Evolutionary conservation across 2,113 vertebrate genomes (phyloP).

Genomic region (Pluvialis apricaria): DNA sequence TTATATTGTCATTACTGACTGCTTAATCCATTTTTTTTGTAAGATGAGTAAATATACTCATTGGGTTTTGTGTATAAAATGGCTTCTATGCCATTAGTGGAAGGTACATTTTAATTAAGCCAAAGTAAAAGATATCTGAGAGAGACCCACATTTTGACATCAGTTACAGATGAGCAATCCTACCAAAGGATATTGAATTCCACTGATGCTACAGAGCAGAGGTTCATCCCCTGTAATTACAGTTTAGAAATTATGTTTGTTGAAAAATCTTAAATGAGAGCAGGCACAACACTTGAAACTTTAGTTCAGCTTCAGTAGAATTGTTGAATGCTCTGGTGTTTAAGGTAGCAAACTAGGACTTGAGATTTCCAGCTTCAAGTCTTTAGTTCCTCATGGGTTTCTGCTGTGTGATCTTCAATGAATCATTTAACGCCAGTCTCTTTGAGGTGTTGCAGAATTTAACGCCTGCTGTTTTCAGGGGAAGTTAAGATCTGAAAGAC

Average conservation of each 20-base stretch:
- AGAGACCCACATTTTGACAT: constrained; percentile 1
- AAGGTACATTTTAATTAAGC: constrained; percentile 41
- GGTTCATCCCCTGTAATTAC: constrained; percentile 24
- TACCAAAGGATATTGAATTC: constrained; percentile 36
- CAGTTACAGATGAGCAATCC: constrained; percentile 25
- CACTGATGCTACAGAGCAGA: background rate
- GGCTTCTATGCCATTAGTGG: background rate
- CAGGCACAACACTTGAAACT: background rate
- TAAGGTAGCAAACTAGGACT: background rate
- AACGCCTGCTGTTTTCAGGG: background rate
- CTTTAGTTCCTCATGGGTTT: background rate
- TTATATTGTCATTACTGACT: background rate
- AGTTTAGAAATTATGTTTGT: constrained; percentile 27
- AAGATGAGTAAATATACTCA: background rate
- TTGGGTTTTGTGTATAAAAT: background rate
- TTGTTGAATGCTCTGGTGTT: background rate
- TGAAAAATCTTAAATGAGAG: background rate
- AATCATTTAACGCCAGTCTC: background rate
- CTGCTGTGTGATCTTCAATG: background rate
- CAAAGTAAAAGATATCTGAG: background rate
- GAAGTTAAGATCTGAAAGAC: background rate
- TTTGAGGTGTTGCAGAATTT: constrained; percentile 12
- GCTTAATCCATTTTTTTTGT: background rate
- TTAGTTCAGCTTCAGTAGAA: background rate
- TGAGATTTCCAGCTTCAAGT: background rate